Base-by-base conservation (phyloP, 1,140 invertebrate species). In the Tyrophagus putrescentiae region DNA sequence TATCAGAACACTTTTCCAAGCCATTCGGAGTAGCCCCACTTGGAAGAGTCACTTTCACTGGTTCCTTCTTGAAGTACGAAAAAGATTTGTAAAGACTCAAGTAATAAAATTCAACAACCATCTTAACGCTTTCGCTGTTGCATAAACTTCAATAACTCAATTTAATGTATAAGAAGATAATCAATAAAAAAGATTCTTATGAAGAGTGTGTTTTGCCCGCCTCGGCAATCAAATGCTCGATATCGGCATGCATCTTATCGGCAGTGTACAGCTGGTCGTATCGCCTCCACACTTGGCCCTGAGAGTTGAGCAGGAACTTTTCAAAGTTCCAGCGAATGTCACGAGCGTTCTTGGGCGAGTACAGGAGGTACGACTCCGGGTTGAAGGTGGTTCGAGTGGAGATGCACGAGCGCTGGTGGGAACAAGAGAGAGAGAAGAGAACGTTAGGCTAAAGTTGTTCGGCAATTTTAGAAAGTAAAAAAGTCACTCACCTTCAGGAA, bases 301-400 rank as follows among this genome's bases (percentile, higher is more conserved):
- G 16, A 21, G 65, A 67, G 62, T 73, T 68, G 4, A 80, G 71
- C 9, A 80, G 67, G 66, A 80, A 79, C 58, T 78, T 79, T 66
- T 81, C 78, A 65, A 76, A 81, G 67, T 80, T 81, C 79, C 78
- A 79, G 29, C 73, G 69, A 31, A 81, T 68, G 66, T 81, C 79
- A 54, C 67, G 72, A 25, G 66, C 70, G 36, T 67, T 67, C 32
- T 76, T 61, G 29, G 71, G 72, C 5, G 68, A 64, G 64, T 77
- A 79, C 64, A 69, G 72, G 11, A 78, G 65, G 13, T 69, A 66
- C 3, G 68, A 48, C 28, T 68, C 67, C 7, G 3, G 16, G 0
- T 66, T 62, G 61, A 72, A 75, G 1, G 66, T 63, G 48, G 72
- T 68, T 44, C 70, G 62, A 7, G 70, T 67, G n/a, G 67, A 32